Conservation (phyloP, 2,113 vertebrate genomes). For the Hiodon alosoides region DNA sequence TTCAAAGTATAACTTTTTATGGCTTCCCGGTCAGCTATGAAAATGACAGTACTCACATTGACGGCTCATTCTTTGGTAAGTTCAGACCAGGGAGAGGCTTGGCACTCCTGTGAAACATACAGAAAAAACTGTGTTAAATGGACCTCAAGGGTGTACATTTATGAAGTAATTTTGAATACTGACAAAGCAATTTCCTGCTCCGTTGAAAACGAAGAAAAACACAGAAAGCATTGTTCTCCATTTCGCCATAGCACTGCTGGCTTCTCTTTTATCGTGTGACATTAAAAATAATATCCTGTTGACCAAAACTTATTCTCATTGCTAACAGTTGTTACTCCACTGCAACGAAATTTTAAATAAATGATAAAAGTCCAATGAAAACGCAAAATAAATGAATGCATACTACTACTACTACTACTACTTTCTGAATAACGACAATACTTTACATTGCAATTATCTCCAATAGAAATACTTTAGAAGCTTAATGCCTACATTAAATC, state of each 20-base stretch:
- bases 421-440: too few species aligned
- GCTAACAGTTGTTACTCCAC: background rate
- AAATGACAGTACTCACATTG: conserved; percentile 13
- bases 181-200: conserved; percentile 9
- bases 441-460: too few species aligned
- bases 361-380: too few species aligned
- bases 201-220: background rate
- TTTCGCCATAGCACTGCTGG: background rate
- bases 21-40: background rate
- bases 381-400: too few species aligned
- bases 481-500: too few species aligned
- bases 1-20: too few species aligned
- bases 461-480: too few species aligned
- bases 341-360: too few species aligned
- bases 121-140: conserved; percentile 9
- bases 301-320: background rate
- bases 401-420: too few species aligned
- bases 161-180: background rate
- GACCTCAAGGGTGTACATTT: background rate
- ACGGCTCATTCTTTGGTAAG: background rate
- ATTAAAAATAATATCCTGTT: background rate
- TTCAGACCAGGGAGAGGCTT: background rate
- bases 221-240: background rate
- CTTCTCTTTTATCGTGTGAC: background rate
- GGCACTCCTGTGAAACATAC: conserved; percentile 6